Evolutionary conservation across 2,113 vertebrate species (phyloP), one percentile per base, ranked within the genome.

Genomic region (Coracopsis vasa): DNA sequence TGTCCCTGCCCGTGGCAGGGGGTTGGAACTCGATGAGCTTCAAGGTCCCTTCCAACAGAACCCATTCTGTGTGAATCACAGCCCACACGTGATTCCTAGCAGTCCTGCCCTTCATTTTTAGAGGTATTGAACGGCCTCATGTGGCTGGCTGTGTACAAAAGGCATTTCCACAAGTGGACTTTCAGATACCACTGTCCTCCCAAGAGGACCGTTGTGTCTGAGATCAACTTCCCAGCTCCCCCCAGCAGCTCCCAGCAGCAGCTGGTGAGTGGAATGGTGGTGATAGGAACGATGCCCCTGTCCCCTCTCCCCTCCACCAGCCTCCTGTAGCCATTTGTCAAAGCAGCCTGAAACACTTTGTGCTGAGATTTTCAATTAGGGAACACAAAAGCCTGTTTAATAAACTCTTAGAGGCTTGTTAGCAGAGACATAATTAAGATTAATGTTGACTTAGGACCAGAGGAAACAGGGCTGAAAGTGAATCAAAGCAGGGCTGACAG

Each of bases 381-480:
- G 73, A 83, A 37, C 73, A 87, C 53, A 88, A 94, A 86, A 80
- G 82, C 61, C 85, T 73, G 69, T 81, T 95, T 93, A 93, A 92
- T 85, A 87, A 96, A 96, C 66, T 77, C 91, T 85, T 74, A 58
- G 42, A 92, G 70, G 65, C 88, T 90, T 67, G 86, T 88, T 82
- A 95, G 89, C 64, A 14, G 87, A 92, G 66, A 33, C 28, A 18
- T 85, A 78, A 87, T 90, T 81, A 86, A 88, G 82, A 92, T 93
- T 75, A 95, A 86, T 95, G 84, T 74, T 79, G 87, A 70, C 72
- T 80, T 65, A 77, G 73, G 87, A 86, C 33, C 69, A 31, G 45
- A 75, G 69, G 90, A 71, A 77, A 80, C 50, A 58, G 64, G 85
- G 74, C 47, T 91, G 88, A 50, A 70, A 89, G 67, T 47, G 84